A percentile compares a stretch with the other conserved stretches of the same genome.
Conservation (phyloP, 2,888 invertebrate species). For the Caradrina clavipalpis region DNA sequence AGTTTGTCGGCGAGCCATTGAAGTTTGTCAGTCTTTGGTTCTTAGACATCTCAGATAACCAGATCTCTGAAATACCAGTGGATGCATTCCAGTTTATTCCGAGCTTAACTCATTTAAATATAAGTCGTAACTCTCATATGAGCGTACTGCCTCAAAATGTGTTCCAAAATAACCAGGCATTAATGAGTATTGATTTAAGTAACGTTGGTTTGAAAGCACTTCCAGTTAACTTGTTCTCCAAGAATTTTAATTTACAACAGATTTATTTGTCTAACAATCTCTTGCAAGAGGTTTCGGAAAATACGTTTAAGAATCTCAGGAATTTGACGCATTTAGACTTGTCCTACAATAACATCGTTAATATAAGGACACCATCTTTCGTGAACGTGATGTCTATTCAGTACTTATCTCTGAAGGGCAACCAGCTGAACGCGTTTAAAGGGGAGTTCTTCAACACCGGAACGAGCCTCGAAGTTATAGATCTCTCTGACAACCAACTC, state of each 20-base stretch:
- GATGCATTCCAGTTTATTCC: slow-evolving; percentile 93
- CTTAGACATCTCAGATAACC: slow-evolving; percentile 95
- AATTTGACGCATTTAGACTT: slow-evolving; percentile 94
- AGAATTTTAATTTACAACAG: slow-evolving; percentile 92
- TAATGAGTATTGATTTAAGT: slow-evolving; percentile 94
- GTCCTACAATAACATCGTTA: slow-evolving; percentile 94
- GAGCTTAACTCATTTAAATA: slow-evolving; percentile 93
- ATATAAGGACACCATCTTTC: slow-evolving; percentile 94
- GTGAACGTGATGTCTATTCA: slow-evolving; percentile 94
- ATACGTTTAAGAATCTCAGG: slow-evolving; percentile 94
- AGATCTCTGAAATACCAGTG: slow-evolving; percentile 93
- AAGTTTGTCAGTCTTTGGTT: slow-evolving; percentile 92
- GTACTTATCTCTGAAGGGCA: slow-evolving; percentile 93
- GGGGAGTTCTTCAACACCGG: slow-evolving; percentile 96
- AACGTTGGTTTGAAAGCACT: slow-evolving; percentile 94
- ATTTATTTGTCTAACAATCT: slow-evolving; percentile 94
- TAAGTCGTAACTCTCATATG: slow-evolving; percentile 94
- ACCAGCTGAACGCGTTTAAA: slow-evolving; percentile 95
- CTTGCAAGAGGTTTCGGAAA: slow-evolving; percentile 94
- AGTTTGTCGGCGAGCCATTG: slow-evolving; percentile 92
- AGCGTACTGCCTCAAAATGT: slow-evolving; percentile 92
- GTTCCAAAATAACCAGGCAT: slow-evolving; percentile 93
- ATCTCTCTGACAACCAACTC: slow-evolving; percentile 95
- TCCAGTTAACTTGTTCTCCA: slow-evolving; percentile 93
- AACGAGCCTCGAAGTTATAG: slow-evolving; percentile 94